Evolutionary conservation across 2,797 vertebrate species (phyloP).

Genomic region (Malacoraja senta): DNA sequence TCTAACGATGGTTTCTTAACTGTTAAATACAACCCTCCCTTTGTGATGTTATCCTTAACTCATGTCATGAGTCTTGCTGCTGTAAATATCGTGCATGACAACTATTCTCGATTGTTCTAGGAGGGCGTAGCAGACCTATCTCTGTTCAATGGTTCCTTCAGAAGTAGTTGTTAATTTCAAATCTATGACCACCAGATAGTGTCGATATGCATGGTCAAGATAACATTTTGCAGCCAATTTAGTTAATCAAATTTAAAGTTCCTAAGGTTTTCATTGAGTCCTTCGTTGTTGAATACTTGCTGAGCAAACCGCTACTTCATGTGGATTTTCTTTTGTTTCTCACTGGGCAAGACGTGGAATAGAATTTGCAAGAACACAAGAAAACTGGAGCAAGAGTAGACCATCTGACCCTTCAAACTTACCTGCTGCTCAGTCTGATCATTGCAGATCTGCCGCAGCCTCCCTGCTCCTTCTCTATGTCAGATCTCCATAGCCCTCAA

Average conservation of each 20-base stretch:
- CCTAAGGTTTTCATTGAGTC: background rate
- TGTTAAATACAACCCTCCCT: background rate
- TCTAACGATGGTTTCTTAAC: background rate
- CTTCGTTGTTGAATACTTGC: background rate
- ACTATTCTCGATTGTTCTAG: background rate
- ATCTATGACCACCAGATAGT: background rate
- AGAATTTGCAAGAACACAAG: no score
- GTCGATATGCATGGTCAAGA: background rate
- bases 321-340: background rate
- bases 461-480: no score
- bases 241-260: background rate
- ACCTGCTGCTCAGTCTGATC: no score
- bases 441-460: no score
- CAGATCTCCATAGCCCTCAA: no score
- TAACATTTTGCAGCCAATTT: background rate
- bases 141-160: background rate
- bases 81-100: background rate
- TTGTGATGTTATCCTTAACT: background rate
- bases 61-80: background rate
- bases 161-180: background rate
- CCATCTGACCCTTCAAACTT: no score
- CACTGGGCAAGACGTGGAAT: background rate
- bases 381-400: no score
- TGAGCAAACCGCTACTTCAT: background rate
- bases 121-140: background rate